These are phyloP conservation scores for Haliclona indistincta DNA, from an alignment of 37 sponge, comb jelly and placozoan species.

Conservation along the genomic window DNA sequence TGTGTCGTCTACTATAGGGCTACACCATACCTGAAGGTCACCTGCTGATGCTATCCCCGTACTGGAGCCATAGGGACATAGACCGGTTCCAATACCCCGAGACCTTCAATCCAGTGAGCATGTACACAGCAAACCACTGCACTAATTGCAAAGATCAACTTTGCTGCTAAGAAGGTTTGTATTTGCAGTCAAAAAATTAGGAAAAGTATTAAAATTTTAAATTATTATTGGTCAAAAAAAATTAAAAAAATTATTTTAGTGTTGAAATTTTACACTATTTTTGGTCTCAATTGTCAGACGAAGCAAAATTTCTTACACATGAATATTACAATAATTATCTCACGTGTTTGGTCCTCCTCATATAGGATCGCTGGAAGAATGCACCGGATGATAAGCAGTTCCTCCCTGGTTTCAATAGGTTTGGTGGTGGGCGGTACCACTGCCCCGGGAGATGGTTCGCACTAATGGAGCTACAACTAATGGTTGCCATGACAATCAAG, in stretches of 20 bases:
- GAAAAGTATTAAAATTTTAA: background rate
- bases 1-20: no score
- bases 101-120: slow-evolving; percentile 46
- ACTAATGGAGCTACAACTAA: slow-evolving; percentile 58
- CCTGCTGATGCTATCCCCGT: slow-evolving; percentile 44
- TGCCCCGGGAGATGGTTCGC: slow-evolving; percentile 73
- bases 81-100: slow-evolving; percentile 46
- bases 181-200: no score
- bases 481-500: slow-evolving; percentile 30
- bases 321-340: background rate
- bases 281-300: slow-evolving; percentile 20
- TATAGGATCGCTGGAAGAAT: slow-evolving; percentile 18
- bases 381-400: slow-evolving; percentile 40
- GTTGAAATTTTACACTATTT: no score
- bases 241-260: no score
- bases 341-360: slow-evolving; percentile 1
- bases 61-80: slow-evolving; percentile 39
- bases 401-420: slow-evolving; percentile 56
- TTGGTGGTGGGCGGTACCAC: slow-evolving; percentile 61
- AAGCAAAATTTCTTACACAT: no score
- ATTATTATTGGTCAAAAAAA: background rate
- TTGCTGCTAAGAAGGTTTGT: no score
- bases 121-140: no score
- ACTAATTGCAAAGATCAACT: no score
- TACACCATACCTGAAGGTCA: slow-evolving; percentile 43